Conservation (phyloP, 1,140 invertebrate genomes). For the Cylas formicarius region DNA sequence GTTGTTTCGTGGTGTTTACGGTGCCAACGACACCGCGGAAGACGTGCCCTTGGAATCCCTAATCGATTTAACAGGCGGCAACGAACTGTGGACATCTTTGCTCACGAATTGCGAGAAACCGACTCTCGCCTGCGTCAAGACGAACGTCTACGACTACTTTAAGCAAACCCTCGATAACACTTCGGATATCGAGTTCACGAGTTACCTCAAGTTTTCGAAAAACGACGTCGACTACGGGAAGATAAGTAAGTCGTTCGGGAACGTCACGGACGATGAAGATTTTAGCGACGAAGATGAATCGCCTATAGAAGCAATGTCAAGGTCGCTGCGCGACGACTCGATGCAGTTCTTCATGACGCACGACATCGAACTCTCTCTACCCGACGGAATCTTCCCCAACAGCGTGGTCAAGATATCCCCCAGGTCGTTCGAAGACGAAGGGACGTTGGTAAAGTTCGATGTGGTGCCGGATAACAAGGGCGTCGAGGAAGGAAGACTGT, state of each 20-base stretch:
- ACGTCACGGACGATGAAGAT: constrained; percentile 38
- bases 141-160: constrained; percentile 63
- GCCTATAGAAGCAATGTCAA: constrained; percentile 62
- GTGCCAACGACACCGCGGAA: constrained; percentile 11
- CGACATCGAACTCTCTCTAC: constrained; percentile 62
- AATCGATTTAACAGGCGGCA: constrained; percentile 41
- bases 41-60: constrained; percentile 16
- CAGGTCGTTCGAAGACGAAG: constrained; percentile 59
- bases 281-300: constrained; percentile 36
- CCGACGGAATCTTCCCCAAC: constrained; percentile 62
- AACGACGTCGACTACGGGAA: constrained; percentile 56
- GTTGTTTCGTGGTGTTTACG: constrained; percentile 9
- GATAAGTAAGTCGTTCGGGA: constrained; percentile 33
- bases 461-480: constrained; percentile 45
- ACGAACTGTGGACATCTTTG: constrained; percentile 62
- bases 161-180: constrained; percentile 54
- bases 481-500: constrained; percentile 51
- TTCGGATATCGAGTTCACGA: constrained; percentile 61
- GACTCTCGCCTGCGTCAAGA: constrained; percentile 65
- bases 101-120: constrained; percentile 60
- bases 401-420: constrained; percentile 65
- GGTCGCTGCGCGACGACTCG: constrained; percentile 57
- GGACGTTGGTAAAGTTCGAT: constrained; percentile 64
- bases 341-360: constrained; percentile 68
- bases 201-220: constrained; percentile 59